Evolutionary conservation across 2,797 vertebrate species (phyloP).

Genomic region (Lacerta bilineata): DNA sequence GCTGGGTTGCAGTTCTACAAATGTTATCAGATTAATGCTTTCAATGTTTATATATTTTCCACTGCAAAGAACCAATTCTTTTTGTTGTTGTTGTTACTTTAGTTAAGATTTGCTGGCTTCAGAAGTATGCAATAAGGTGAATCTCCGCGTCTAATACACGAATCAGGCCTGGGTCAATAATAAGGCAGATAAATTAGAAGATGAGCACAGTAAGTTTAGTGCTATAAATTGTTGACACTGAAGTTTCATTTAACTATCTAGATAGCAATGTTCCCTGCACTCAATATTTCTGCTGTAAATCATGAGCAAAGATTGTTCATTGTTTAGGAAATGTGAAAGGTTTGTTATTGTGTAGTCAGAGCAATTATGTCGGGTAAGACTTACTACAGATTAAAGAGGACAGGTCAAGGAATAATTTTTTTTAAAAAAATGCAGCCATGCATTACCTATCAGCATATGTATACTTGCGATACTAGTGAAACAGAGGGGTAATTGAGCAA

Average conservation of each 20-base stretch:
- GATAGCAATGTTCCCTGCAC: conserved; percentile 33
- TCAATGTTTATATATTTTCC: conserved; percentile 15
- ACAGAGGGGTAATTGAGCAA: too few species aligned
- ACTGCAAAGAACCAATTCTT: not conserved
- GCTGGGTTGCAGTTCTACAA: conserved; percentile 26
- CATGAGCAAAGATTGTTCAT: conserved; percentile 15
- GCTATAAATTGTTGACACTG: conserved; percentile 32
- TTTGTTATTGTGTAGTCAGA: conserved; percentile 30
- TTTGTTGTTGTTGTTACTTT: not conserved
- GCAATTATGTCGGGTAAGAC: conserved; percentile 27
- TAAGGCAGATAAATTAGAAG: conserved; percentile 35
- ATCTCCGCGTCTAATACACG: conserved; percentile 3
- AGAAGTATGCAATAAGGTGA: conserved; percentile 31
- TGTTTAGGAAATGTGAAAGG: conserved; percentile 40
- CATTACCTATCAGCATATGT: not conserved
- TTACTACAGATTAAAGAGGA: conserved; percentile 22
- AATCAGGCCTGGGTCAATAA: conserved; percentile 31
- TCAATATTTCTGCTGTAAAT: conserved; percentile 38
- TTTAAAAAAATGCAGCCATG: not conserved
- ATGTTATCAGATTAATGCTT: conserved; percentile 1
- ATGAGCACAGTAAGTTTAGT: conserved; percentile 4
- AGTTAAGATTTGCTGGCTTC: conserved; percentile 24
- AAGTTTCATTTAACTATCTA: conserved; percentile 51
- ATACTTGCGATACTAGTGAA: not conserved
- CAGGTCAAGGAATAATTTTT: not conserved